Evolutionary conservation across 1,140 invertebrate species (phyloP).

Genomic region (Littorina saxatilis): DNA sequence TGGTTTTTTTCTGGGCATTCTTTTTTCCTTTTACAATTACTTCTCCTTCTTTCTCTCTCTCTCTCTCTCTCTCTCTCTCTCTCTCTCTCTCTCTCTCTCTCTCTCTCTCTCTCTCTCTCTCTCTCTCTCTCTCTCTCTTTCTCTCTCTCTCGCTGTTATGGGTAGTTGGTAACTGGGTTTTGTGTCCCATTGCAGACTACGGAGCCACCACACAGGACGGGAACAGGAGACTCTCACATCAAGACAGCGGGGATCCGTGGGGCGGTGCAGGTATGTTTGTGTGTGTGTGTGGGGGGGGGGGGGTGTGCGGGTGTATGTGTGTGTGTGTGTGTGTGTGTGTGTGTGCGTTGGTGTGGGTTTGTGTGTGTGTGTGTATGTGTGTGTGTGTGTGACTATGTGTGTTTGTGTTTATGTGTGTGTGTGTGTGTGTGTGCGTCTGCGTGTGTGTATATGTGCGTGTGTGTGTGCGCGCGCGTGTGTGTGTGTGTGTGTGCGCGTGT

Average conservation of each 20-base stretch:
- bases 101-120: not conserved
- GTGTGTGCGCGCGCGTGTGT: not conserved
- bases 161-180: too few species aligned
- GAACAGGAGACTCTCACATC: not conserved
- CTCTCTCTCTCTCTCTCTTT: not conserved
- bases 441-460: not conserved
- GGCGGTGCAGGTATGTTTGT: constrained; percentile 7
- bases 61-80: too few species aligned
- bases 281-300: constrained; percentile 13
- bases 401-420: not conserved
- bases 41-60: too few species aligned
- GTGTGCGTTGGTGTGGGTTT: constrained; percentile 13
- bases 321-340: constrained; percentile 8
- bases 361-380: not conserved
- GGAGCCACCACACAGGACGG: constrained; percentile 23
- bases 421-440: not conserved
- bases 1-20: too few species aligned
- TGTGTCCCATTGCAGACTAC: constrained; percentile 37
- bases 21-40: too few species aligned
- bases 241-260: constrained; percentile 24
- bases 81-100: too few species aligned
- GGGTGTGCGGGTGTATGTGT: constrained; percentile 12
- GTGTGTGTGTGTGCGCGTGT: not conserved
- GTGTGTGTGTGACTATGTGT: not conserved
- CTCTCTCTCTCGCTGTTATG: not conserved